Evolutionary conservation across 2,797 vertebrate species (phyloP).

Genomic region (Acrossocheilus fasciatus): DNA sequence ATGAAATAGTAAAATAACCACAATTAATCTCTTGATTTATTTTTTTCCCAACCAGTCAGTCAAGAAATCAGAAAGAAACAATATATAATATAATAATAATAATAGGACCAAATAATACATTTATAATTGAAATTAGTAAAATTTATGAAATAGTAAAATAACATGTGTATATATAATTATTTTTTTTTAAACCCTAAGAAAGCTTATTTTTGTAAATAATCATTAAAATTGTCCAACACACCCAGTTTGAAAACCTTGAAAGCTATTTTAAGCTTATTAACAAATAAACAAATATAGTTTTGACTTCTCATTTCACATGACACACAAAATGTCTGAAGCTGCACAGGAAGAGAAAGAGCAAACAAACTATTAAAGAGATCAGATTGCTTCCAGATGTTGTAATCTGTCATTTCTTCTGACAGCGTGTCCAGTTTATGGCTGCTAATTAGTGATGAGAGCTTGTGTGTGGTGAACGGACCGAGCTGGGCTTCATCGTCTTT

Average conservation of each 20-base stretch:
- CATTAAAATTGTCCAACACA: background rate
- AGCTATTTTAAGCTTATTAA: background rate
- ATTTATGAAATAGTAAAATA: too few species aligned
- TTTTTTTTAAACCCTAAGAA: too few species aligned
- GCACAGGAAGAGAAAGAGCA: background rate
- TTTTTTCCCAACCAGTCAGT: too few species aligned
- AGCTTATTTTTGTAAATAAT: background rate
- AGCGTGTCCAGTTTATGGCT: constrained; percentile 56
- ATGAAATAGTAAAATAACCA: too few species aligned
- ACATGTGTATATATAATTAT: too few species aligned
- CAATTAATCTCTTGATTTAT: too few species aligned
- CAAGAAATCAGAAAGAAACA: too few species aligned
- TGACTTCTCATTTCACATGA: background rate
- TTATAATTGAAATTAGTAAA: background rate
- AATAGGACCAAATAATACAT: background rate
- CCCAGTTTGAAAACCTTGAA: background rate
- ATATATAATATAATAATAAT: too few species aligned
- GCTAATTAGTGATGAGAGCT: constrained; percentile 56
- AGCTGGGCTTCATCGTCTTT: constrained; percentile 14
- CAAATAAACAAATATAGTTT: background rate
- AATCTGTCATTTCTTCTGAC: constrained; percentile 57
- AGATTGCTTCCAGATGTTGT: constrained; percentile 60
- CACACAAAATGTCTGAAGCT: background rate
- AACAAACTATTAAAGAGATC: constrained; percentile 34
- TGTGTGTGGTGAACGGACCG: constrained; percentile 49